Evolutionary conservation across 2,888 invertebrate genomes (phyloP).

Genomic region (Syrphus vitripennis): DNA sequence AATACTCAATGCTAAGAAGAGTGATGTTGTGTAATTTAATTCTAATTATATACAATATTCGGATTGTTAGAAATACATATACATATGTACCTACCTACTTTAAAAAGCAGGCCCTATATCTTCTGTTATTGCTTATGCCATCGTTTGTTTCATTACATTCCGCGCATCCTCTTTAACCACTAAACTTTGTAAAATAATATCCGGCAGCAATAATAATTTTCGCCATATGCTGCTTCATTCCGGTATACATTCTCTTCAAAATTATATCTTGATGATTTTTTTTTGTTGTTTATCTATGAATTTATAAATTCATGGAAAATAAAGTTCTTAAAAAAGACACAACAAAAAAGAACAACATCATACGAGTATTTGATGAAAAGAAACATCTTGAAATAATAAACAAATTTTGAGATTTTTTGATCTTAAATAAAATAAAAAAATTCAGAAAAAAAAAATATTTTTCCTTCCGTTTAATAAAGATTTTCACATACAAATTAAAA

Average conservation of each 20-base stretch:
- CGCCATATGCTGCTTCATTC: constrained; percentile 54
- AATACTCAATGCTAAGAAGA: not conserved
- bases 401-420: not conserved
- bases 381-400: not conserved
- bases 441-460: not conserved
- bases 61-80: not conserved
- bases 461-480: constrained; percentile 2
- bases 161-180: not conserved
- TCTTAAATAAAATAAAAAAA: not conserved
- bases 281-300: constrained; percentile 5
- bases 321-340: not conserved
- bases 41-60: not conserved
- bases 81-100: not conserved
- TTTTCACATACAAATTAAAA: constrained; percentile 7
- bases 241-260: constrained; percentile 9
- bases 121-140: not conserved
- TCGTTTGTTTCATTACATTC: not conserved
- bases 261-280: not conserved
- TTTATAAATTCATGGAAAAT: constrained; percentile 35
- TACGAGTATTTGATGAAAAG: not conserved
- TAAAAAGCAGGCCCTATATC: not conserved
- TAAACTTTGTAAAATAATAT: constrained; percentile 33
- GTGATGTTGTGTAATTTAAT: not conserved
- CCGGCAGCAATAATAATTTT: constrained; percentile 35
- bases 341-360: not conserved